Conservation (phyloP, 2,113 vertebrate species). For the Aptenodytes patagonicus region DNA sequence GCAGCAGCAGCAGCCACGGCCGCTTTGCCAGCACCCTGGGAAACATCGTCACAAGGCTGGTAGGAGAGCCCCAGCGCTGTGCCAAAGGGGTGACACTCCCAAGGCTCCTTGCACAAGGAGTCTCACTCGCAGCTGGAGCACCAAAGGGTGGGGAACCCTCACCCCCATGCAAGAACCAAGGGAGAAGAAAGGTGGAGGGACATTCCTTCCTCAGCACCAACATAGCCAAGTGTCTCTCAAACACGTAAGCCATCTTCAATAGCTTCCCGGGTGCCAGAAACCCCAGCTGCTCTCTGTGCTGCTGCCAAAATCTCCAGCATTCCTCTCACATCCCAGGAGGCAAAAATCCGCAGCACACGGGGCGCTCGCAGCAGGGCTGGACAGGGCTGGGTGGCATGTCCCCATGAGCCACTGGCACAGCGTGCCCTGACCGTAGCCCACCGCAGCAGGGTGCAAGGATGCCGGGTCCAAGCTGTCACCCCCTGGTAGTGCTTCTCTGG, state of each 20-base stretch:
- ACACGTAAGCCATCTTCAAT: not conserved
- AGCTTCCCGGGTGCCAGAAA: not conserved
- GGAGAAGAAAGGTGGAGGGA: not conserved
- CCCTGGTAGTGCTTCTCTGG: not conserved
- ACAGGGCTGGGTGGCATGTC: not conserved
- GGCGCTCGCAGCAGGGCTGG: rapidly evolving
- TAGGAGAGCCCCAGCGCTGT: not conserved
- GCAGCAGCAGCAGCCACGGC: not conserved
- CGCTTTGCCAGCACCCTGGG: not conserved
- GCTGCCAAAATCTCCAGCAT: not conserved
- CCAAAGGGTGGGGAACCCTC: not conserved
- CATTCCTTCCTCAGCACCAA: not conserved
- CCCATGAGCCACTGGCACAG: rapidly evolving
- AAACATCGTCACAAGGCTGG: not conserved
- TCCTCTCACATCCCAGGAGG: not conserved
- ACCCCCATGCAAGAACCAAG: not conserved
- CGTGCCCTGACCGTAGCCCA: rapidly evolving
- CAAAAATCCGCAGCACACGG: rapidly evolving
- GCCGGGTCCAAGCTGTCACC: not conserved
- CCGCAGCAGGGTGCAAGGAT: not conserved
- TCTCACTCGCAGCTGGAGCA: not conserved
- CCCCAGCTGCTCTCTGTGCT: not conserved
- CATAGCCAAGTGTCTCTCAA: not conserved
- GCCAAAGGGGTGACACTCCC: not conserved
- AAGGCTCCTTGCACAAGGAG: not conserved